Base-by-base conservation (phyloP, 2,113 vertebrate species). In the Forbesichthys agassizii region DNA sequence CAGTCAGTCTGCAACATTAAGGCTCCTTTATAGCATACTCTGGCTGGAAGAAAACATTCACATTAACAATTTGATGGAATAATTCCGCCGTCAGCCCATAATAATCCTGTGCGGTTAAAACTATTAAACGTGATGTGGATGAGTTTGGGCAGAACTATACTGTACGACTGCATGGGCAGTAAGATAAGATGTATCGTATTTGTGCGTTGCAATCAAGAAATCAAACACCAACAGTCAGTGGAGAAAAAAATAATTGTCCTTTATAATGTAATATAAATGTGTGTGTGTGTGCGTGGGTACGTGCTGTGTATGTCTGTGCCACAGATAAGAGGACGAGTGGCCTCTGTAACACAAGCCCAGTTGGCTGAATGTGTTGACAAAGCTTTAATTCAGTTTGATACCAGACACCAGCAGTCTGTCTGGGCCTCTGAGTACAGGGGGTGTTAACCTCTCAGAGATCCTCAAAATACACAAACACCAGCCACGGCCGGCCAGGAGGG, bases 371-470 rank as follows among this genome's bases (percentile, higher is more conserved):
- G 86, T 91, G 92, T 91, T 92, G 91, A 92, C 90, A 92, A 87
- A 78, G 90, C 89, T 92, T 93, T 92, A 91, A 93, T 91, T 90
- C 90, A 90, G 83, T 87, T 85, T 89, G 90, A 92, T 88, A 92
- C 83, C 85, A 86, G 88, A 90, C 91, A 92, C 90, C 86, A 86
- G 79, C 83, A 86, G 85, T 84, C 81, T 84, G 86, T 89, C 79
- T 83, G 88, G 87, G 88, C 86, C 84, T 81, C 78, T 79, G 85
- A 88, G 83, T 82, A 72, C 78, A 71, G 83, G 64, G 85, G 86
- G 88, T 89, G 89, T 92, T 90, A 92, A 90, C 86, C 90, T 89
- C 90, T 87, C 88, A 85, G 84, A 88, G 87, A 88, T 91, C 90
- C 90, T 92, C 87, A 86, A 90, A 91, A 90, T 89, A 92, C 82